Base-by-base conservation (phyloP, 2,113 vertebrate genomes). In the Phoenicopterus ruber region DNA sequence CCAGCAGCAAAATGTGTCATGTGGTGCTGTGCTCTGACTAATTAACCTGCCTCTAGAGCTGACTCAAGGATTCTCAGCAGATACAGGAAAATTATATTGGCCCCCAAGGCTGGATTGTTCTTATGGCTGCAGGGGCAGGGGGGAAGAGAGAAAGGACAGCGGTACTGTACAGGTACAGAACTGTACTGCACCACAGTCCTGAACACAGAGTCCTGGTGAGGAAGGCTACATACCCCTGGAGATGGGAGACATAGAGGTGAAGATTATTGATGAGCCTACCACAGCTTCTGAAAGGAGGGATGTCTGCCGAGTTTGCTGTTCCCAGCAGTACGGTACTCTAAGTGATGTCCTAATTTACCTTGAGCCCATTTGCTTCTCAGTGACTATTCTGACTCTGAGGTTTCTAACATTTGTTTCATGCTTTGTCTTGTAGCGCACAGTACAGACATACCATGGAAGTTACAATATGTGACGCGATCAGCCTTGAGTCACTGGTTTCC, bases 401-500 rank as follows among this genome's bases (percentile, higher is more conserved):
- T 42, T 82, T 62, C 61, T 59, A 36, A n/a, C n/a, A 18, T 17
- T 57, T 55, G 24, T 25, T 55, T 88, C 50, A 34, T 69, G 38
- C 22, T 62, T 74, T 79, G 13, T 67, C 22, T 24, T 85, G 42
- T 4, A 67, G 52, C 2, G 1, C 32, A 38, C 13, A 29, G 20
- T 6, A 32, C 29, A 81, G 67, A 25, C 17, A 36, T 8, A 49
- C 3, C 22, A 25, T 28, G 12, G 9, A 61, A 86, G 32, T 29
- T 42, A 14, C 1, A n/a, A 21, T 1, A 3, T 0, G 5, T 47
- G 24, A 8, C 3, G 0, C 18, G 10, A 62, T 67, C 58, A 71
- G 26, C 47, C 38, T 54, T 40, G 3, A 85, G 14, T 34, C 40
- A 28, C 29, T 31, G 22, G 7, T 42, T 70, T 87, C n/a, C 52